Evolutionary conservation across 1,140 invertebrate species (phyloP).

Genomic region (Hylaeus anthracinus): DNA sequence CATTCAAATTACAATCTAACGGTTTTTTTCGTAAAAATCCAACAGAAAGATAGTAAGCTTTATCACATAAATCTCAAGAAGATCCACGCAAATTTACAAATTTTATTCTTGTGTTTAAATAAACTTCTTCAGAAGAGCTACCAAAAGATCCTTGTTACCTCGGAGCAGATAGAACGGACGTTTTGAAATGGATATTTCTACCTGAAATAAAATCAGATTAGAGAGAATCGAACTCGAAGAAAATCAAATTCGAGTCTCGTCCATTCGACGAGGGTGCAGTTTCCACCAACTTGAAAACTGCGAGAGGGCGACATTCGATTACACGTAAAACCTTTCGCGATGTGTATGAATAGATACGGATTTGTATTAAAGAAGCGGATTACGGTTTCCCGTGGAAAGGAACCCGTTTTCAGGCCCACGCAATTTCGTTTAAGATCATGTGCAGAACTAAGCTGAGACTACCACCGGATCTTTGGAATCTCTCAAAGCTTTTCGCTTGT

Average conservation of each 20-base stretch:
- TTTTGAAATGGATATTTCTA: no score
- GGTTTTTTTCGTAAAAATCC: no score
- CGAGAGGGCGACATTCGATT: background rate
- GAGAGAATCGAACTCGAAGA: background rate
- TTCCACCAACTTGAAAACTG: background rate
- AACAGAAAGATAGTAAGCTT: no score
- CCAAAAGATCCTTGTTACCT: no score
- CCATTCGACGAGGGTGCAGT: background rate
- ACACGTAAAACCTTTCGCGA: background rate
- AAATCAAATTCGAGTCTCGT: background rate
- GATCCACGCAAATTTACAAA: no score
- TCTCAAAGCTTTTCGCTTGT: background rate
- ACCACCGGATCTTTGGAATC: background rate
- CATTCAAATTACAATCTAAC: no score
- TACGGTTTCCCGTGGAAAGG: background rate
- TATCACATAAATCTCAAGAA: no score
- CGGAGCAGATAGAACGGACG: no score
- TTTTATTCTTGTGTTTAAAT: no score
- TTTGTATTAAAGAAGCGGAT: slow-evolving; percentile 31
- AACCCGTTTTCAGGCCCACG: slow-evolving; percentile 11
- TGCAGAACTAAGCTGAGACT: slow-evolving; percentile 12
- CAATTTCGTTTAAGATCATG: slow-evolving; percentile 14
- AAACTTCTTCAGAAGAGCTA: no score
- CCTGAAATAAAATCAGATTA: background rate
- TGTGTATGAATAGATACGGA: slow-evolving; percentile 3